phyloP scores from a whole-genome alignment of 2,113 vertebrate genomes.

The Pangasianodon hypophthalmus region DNA sequence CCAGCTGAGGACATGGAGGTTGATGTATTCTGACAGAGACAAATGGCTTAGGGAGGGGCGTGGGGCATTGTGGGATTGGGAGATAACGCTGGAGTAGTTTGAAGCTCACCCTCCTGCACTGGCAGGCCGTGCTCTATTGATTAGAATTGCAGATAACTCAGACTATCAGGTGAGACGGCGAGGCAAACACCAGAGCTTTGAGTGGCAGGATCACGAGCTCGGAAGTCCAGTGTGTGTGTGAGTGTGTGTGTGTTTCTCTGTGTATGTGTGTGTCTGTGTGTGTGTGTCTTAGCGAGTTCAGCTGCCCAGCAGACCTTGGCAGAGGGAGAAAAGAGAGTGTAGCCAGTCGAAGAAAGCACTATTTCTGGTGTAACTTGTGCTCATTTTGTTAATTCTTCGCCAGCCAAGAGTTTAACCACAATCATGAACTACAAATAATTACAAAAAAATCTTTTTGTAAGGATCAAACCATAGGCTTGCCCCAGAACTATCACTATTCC shows the following conservation, averaged over 20 bases:
- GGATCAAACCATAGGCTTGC: background rate
- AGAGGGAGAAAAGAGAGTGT: background rate
- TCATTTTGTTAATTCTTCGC: background rate
- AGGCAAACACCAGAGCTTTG: conserved; percentile 59
- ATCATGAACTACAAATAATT: background rate
- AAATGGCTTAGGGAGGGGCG: conserved; percentile 57
- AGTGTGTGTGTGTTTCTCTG: conserved; percentile 2
- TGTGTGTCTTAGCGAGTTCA: conserved; percentile 49
- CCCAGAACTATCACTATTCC: background rate
- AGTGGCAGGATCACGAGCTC: conserved; percentile 59
- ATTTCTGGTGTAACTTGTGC: background rate
- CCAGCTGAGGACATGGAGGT: conserved; percentile 57
- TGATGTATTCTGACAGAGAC: conserved; percentile 67
- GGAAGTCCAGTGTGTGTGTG: conserved; percentile 51
- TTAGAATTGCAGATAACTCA: conserved; percentile 71
- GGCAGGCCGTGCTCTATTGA: conserved; percentile 61
- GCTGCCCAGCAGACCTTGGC: conserved; percentile 52
- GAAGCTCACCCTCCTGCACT: conserved; percentile 46
- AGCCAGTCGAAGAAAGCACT: background rate
- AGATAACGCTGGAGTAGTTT: conserved; percentile 52
- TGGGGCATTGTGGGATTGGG: conserved; percentile 38
- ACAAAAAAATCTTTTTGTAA: background rate
- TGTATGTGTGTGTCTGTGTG: conserved; percentile 10
- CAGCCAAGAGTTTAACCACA: conserved; percentile 4
- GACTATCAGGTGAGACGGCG: conserved; percentile 65